phyloP scores from a whole-genome alignment of 1,140 invertebrate species.

The Hycleus cichorii region DNA sequence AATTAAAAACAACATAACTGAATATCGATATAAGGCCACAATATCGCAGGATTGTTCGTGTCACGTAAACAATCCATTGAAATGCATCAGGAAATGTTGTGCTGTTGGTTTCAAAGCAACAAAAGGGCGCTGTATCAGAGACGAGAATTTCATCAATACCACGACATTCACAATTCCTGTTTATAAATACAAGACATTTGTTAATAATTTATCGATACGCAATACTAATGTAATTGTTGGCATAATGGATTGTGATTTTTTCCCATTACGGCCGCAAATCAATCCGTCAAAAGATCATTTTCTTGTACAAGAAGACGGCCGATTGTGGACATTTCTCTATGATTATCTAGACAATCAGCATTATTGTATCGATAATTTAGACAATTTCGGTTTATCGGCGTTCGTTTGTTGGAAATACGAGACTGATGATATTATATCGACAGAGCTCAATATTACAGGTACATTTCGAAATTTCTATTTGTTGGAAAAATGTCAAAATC shows the following conservation, averaged over 20 bases:
- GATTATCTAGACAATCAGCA: neutral
- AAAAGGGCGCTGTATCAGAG: slow-evolving; percentile 1
- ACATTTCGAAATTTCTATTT: neutral
- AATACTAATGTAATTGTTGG: slow-evolving; percentile 7
- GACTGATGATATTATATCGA: neutral
- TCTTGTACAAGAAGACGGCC: slow-evolving; percentile 5
- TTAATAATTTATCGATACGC: too few relatives aligned
- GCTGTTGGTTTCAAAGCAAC: slow-evolving; percentile 7
- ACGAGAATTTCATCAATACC: neutral
- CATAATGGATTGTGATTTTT: slow-evolving; percentile 15
- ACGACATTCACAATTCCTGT: neutral
- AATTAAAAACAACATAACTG: neutral
- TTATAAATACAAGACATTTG: neutral
- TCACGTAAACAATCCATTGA: neutral
- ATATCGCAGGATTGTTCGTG: slow-evolving; percentile 5
- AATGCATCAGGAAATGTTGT: slow-evolving; percentile 16
- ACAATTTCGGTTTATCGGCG: neutral
- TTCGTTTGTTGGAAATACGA: slow-evolving; percentile 5
- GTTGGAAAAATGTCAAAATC: neutral
- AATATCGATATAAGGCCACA: slow-evolving; percentile 8
- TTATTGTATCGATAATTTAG: slow-evolving; percentile 15
- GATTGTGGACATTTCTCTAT: neutral
- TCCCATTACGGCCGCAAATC: neutral
- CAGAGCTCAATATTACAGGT: slow-evolving; percentile 12
- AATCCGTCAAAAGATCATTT: neutral